Base-by-base conservation (phyloP, 1,140 invertebrate species). In the Aphidius gifuensis region DNA sequence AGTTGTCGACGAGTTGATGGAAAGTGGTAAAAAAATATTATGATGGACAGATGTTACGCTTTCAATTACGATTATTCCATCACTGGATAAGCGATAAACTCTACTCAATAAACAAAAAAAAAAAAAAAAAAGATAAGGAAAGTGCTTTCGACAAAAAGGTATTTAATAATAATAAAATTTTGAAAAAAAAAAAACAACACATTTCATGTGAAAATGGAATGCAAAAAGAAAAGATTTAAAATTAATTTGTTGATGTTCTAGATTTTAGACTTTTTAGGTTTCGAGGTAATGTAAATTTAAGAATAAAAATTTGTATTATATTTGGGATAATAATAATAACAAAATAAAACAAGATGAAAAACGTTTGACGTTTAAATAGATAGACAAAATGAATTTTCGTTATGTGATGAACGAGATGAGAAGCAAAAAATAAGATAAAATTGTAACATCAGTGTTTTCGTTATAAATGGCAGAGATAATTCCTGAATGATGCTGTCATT, bases 41-140 rank as follows among this genome's bases (percentile, higher is more conserved):
- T 53, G 56, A 45, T 23, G 11, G 56, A 58, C 61, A 63, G 61
- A 63, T 60, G 58, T 66, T 60, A 16, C 60, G 21, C 42, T 58
- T 64, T 58, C 58, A 61, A 66, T 60, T 62, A 57, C 58, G 61
- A 66, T 66, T 63, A 66, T 58, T 66, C 61, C 61, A 66, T 66
- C 65, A 66, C 54, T 54, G 53, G 50, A 64, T 60, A 32, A 32
- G 23, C 23, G 23, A 32, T 32, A 32, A 32, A 32, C 23, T 32
- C 4, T 32, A 32, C 23, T 32, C 23, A 32, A 32, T 32, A 32
- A 32, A 45, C 51, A 60, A 64, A 47, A 60, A 45, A 56, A 60
- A 64, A 47, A 49, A 49, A 6, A 11, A 42, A 57, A 51, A 38
- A 60, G 11, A 60, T 54, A 58, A 39, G 0, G 39, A 49, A 44